Base-by-base conservation (phyloP, 2,113 vertebrate genomes). In the Thunnus maccoyii region DNA sequence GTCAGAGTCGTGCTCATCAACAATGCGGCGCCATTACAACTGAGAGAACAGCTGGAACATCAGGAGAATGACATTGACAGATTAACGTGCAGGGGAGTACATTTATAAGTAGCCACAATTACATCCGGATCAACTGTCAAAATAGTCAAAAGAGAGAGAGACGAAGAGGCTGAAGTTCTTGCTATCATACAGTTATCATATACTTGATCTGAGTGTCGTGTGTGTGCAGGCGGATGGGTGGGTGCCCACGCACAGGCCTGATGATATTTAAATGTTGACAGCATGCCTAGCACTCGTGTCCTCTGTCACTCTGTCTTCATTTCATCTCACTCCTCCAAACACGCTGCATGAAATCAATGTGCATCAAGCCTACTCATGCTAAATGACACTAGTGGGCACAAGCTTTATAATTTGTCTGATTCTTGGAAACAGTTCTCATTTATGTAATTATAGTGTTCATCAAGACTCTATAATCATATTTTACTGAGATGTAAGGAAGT, bases 261-360 rank as follows among this genome's bases (percentile, higher is more conserved):
- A 65, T 88, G 86, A 89, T 87, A 88, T 91, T 89, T 85, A 82
- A 89, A 90, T 88, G 89, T 88, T 90, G 90, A 89, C 92, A 92
- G 86, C 73, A 78, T 91, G 84, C 86, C 88, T 64, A 70, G 83
- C 60, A 11, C 85, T 80, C 22, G 46, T 69, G 85, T 90, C 80
- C 87, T 82, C 76, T 58, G 74, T 90, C 84, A 82, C 79, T 83
- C 80, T 75, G 72, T 81, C 82, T 86, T 74, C 82, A 57, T 85
- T 83, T 92, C 46, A 78, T 85, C 82, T 90, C 89, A 88, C 88
- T 90, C 85, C 83, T 89, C 85, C 88, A 71, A 88, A 89, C 82
- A 76, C 77, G 17, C 76, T 65, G 76, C 77, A 83, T 78, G 48
- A 86, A 89, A 90, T 76, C 75, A 82, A 70, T 22, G 81, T 57